phyloP scores from a whole-genome alignment of 2,888 invertebrate genomes.

The Tinea trinotella region DNA sequence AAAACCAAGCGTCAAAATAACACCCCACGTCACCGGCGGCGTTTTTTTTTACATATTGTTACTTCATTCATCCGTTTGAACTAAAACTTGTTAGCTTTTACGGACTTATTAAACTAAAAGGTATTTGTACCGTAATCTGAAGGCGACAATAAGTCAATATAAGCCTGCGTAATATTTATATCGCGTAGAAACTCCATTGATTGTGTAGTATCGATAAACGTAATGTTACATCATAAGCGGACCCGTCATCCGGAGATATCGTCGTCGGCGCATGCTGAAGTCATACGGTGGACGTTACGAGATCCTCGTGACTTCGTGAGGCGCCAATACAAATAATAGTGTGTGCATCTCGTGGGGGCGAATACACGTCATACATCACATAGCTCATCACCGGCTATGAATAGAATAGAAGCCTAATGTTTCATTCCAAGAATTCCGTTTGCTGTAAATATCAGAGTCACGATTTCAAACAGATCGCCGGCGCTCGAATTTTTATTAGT shows the following conservation, averaged over 20 bases:
- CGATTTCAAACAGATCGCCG: conserved; percentile 4
- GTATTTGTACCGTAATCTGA: not conserved
- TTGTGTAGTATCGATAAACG: conserved; percentile 3
- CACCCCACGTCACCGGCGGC: conserved; percentile 9
- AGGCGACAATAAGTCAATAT: not conserved
- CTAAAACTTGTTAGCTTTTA: not conserved
- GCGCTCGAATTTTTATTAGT: conserved; percentile 7
- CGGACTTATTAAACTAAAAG: not conserved
- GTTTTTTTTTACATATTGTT: conserved; percentile 3
- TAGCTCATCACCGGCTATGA: conserved; percentile 58
- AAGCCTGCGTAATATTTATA: conserved; percentile 6
- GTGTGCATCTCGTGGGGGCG: conserved; percentile 16
- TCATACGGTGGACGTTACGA: conserved; percentile 9
- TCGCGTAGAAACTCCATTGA: conserved; percentile 11
- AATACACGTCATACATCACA: conserved; percentile 62
- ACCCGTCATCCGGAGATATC: not conserved
- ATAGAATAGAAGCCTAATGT: conserved; percentile 53
- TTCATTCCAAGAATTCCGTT: conserved; percentile 58
- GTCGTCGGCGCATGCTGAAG: not conserved
- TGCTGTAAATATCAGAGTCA: conserved; percentile 41
- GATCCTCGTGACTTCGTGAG: conserved; percentile 39
- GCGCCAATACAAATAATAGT: conserved; percentile 15
- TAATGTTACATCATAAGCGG: conserved; percentile 45
- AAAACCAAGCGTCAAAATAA: conserved; percentile 23
- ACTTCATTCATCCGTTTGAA: conserved; percentile 5